Conservation (phyloP, 2,888 invertebrate genomes). For the Proisotoma minuta region DNA sequence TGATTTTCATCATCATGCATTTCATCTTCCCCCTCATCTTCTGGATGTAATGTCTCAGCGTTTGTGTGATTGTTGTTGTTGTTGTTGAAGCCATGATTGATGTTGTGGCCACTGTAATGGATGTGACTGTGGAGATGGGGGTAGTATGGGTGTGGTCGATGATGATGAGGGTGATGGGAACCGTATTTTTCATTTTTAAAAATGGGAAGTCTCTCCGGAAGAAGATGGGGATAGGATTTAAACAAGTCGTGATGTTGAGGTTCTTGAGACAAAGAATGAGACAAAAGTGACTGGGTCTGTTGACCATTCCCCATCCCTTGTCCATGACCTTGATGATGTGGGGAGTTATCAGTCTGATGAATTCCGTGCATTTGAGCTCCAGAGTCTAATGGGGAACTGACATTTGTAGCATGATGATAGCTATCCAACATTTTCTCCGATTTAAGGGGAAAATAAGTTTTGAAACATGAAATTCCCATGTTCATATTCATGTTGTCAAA, state of each 20-base stretch:
- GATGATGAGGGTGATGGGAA: slow-evolving; percentile 16
- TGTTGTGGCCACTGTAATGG: slow-evolving; percentile 7
- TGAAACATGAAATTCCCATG: slow-evolving; percentile 24
- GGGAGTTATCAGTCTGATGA: background rate
- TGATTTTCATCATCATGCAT: slow-evolving; percentile 4
- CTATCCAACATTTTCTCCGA: slow-evolving; percentile 3
- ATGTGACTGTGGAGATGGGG: slow-evolving; percentile 20
- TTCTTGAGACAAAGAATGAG: background rate
- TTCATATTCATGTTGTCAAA: slow-evolving; percentile 21
- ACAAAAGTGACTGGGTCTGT: background rate
- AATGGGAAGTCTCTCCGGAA: slow-evolving; percentile 18
- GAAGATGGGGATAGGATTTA: slow-evolving; percentile 25
- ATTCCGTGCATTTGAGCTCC: slow-evolving; percentile 1
- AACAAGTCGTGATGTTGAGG: slow-evolving; percentile 29
- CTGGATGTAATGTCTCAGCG: background rate
- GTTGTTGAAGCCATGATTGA: background rate
- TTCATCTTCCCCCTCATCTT: background rate
- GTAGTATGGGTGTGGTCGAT: slow-evolving; percentile 4
- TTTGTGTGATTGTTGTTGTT: background rate
- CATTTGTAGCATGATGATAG: background rate
- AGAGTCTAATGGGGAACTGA: background rate
- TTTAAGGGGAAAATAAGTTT: slow-evolving; percentile 17
- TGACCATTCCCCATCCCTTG: background rate
- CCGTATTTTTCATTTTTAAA: slow-evolving; percentile 14
- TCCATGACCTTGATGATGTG: background rate